Conservation (phyloP, 2,888 invertebrate genomes). For the Psococerastis gibbosa region DNA sequence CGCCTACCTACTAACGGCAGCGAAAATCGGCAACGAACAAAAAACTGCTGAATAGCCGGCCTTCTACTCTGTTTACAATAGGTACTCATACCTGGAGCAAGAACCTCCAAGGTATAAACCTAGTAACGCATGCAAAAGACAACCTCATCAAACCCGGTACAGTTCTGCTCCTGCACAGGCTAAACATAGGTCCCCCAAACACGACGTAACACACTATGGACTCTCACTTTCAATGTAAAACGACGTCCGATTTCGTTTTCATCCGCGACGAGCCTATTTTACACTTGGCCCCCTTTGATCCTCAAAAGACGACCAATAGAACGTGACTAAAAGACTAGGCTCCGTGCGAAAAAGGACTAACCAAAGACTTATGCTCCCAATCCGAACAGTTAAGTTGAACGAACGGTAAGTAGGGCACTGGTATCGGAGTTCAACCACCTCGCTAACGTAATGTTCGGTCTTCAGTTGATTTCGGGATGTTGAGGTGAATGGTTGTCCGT, state of each 20-base stretch:
- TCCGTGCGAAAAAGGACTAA: background rate
- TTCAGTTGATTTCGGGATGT: constrained; percentile 9
- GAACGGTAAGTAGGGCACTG: constrained; percentile 63
- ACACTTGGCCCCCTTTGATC: too few relatives aligned
- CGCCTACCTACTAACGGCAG: too few relatives aligned
- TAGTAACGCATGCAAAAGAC: too few relatives aligned
- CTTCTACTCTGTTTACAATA: too few relatives aligned
- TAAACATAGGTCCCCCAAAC: background rate
- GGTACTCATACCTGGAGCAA: too few relatives aligned
- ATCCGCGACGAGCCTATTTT: background rate
- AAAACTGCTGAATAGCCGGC: too few relatives aligned
- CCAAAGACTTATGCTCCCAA: background rate
- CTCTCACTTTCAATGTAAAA: background rate
- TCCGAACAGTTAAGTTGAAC: constrained; percentile 33
- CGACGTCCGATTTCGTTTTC: background rate
- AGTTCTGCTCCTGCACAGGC: background rate
- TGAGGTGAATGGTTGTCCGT: background rate
- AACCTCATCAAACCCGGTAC: background rate
- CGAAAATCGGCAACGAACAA: too few relatives aligned
- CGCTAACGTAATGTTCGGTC: constrained; percentile 8
- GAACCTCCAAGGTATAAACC: too few relatives aligned
- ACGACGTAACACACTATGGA: background rate
- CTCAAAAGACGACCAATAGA: too few relatives aligned
- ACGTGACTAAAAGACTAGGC: too few relatives aligned
- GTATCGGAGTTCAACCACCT: constrained; percentile 22